Conservation (phyloP, 2,797 vertebrate species). For the Xiphorhynchus erythropygius region DNA sequence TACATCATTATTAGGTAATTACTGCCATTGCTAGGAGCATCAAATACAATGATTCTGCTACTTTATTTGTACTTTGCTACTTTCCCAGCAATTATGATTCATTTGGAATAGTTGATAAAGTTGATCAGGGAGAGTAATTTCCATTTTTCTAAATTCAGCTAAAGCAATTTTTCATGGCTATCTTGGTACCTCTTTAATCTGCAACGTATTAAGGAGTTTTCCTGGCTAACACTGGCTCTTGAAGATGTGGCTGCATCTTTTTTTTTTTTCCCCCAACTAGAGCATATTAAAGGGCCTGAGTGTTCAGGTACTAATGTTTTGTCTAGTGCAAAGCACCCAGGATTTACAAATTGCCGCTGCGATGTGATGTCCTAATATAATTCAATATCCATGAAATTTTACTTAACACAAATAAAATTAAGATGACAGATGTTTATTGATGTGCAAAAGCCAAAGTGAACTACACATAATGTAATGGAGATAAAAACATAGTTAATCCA, state of each 20-base stretch:
- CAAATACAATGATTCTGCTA: background rate
- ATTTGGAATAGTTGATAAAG: background rate
- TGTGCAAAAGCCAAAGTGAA: background rate
- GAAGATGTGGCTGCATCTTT: background rate
- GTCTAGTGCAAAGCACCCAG: background rate
- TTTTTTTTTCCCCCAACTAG: background rate
- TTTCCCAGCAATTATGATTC: background rate
- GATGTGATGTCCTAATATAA: background rate
- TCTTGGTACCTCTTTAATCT: background rate
- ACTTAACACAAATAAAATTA: background rate
- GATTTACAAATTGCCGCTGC: background rate
- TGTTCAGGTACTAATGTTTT: background rate
- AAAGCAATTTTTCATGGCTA: background rate
- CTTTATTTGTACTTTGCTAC: background rate
- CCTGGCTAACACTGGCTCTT: background rate
- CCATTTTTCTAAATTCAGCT: background rate
- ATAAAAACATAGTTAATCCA: background rate
- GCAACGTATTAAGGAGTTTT: background rate
- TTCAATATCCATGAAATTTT: background rate
- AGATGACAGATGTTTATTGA: background rate
- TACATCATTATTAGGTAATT: background rate
- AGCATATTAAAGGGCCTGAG: background rate
- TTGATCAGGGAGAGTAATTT: background rate
- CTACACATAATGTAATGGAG: background rate
- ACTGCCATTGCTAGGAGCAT: background rate